Evolutionary conservation across 2,113 vertebrate genomes (phyloP).

Genomic region (Nyctibius bracteatus): DNA sequence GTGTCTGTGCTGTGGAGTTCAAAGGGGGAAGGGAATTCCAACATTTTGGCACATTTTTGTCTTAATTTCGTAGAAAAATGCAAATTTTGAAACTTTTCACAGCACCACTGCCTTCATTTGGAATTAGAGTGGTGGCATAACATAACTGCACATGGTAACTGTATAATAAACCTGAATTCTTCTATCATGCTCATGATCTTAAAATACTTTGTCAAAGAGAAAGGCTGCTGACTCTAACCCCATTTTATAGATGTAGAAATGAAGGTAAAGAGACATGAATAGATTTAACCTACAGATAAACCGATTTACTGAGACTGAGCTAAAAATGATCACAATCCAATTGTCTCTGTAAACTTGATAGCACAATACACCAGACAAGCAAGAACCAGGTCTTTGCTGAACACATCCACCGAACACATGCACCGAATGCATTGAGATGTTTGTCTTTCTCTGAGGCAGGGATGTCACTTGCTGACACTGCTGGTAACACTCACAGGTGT

Average conservation of each 20-base stretch:
- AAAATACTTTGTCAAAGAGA: background rate
- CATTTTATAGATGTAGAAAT: background rate
- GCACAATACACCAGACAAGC: background rate
- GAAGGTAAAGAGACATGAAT: background rate
- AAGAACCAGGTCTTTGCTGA: background rate
- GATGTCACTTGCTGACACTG: background rate
- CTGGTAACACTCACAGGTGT: background rate
- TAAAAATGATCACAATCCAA: background rate
- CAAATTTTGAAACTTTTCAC: background rate
- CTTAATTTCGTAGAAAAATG: background rate
- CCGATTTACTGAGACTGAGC: background rate
- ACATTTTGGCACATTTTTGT: background rate
- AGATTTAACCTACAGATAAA: background rate
- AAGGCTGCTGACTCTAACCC: background rate
- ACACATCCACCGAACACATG: fast-evolving
- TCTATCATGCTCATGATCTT: background rate
- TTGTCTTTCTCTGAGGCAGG: background rate
- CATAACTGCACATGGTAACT: background rate
- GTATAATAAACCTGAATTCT: background rate
- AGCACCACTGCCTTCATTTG: background rate
- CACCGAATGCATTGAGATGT: background rate
- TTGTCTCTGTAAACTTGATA: background rate
- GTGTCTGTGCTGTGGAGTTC: background rate
- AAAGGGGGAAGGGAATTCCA: background rate
- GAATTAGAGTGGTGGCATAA: background rate